Evolutionary conservation across 2,797 vertebrate genomes (phyloP).

Genomic region (Alca torda): DNA sequence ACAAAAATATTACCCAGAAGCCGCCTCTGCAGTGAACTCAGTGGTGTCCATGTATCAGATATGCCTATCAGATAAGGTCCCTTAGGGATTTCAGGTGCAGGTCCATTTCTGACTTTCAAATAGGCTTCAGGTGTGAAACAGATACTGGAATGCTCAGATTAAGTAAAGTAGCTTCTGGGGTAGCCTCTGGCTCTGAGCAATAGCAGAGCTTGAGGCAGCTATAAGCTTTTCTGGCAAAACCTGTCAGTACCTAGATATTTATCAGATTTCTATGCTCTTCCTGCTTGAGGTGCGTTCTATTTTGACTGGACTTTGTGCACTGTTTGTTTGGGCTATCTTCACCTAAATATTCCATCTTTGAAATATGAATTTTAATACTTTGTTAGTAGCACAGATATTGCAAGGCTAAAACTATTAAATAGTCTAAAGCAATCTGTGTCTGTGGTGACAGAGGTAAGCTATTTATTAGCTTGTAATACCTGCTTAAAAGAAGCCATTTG

Average conservation of each 20-base stretch:
- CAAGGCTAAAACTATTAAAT: background rate
- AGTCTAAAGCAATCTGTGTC: background rate
- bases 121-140: background rate
- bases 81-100: background rate
- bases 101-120: background rate
- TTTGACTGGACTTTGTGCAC: background rate
- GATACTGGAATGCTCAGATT: background rate
- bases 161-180: background rate
- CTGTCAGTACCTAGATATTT: background rate
- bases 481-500: background rate
- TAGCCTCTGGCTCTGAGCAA: background rate
- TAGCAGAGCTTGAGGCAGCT: background rate
- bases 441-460: background rate
- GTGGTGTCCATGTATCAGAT: background rate
- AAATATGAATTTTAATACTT: background rate
- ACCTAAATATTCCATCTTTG: background rate
- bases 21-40: background rate
- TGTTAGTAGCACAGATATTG: background rate
- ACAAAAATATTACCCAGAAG: background rate
- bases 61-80: background rate
- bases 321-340: background rate
- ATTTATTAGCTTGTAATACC: background rate
- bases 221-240: background rate
- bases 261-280: background rate
- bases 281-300: background rate